These are phyloP conservation scores for Neopipo cinnamomea DNA, from an alignment of 2,113 vertebrate genomes.

Conservation along the genomic window DNA sequence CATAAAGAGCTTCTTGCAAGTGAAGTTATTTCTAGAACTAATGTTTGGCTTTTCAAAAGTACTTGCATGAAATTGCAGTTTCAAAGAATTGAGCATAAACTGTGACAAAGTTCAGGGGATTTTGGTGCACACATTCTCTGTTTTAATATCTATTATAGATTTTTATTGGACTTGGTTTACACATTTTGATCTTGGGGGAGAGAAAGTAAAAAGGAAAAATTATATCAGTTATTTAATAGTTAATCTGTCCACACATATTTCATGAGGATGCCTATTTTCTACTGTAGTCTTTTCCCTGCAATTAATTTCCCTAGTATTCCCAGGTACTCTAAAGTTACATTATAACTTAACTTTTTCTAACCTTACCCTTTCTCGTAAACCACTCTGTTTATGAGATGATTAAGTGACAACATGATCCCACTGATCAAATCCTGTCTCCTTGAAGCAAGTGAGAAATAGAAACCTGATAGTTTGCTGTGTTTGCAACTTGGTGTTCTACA, in stretches of 20 bases:
- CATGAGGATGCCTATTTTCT: background rate
- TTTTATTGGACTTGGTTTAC: background rate
- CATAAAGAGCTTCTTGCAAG: background rate
- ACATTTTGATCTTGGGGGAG: background rate
- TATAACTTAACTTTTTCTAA: background rate
- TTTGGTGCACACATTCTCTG: background rate
- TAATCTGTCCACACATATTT: fast-evolving
- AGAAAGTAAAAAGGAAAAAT: background rate
- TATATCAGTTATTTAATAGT: background rate
- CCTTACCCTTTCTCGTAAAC: background rate
- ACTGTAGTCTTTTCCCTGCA: background rate
- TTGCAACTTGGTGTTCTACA: background rate
- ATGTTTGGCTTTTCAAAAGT: background rate
- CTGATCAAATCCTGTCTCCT: background rate
- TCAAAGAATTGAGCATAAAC: background rate
- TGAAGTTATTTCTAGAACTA: background rate
- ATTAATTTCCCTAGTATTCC: background rate
- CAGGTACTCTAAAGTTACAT: background rate
- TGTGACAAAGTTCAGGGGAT: background rate
- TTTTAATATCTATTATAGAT: background rate
- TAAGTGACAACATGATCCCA: background rate
- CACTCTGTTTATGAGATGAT: background rate
- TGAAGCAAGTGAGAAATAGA: background rate
- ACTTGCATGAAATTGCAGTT: background rate
- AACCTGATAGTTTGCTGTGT: background rate